These are phyloP conservation scores for Dendrolimus punctatus DNA, from an alignment of 1,140 invertebrate species.

Conservation along the genomic window DNA sequence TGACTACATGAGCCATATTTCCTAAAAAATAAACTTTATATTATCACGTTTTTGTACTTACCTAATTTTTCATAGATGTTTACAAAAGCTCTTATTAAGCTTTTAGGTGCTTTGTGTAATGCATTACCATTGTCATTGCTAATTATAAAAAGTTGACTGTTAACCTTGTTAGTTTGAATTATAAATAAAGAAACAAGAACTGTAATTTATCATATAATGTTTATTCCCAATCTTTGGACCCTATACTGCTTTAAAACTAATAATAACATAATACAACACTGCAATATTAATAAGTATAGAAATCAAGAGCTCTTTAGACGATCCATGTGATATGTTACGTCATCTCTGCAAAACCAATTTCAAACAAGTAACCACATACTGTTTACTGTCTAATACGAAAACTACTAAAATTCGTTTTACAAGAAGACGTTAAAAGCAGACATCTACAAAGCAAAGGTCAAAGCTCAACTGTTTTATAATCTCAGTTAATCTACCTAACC, in stretches of 20 bases:
- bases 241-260: slow-evolving; percentile 73
- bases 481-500: slow-evolving; percentile 45
- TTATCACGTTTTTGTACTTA: too few species aligned
- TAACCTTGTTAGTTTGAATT: too few species aligned
- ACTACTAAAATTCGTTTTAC: slow-evolving; percentile 40
- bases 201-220: slow-evolving; percentile 66
- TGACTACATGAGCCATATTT: too few species aligned
- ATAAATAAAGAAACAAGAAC: slow-evolving; percentile 44
- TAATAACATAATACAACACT: slow-evolving; percentile 71
- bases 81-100: too few species aligned
- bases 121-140: too few species aligned
- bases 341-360: slow-evolving; percentile 40
- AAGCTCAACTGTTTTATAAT: slow-evolving; percentile 58
- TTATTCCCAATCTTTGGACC: slow-evolving; percentile 74
- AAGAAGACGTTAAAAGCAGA: slow-evolving; percentile 44
- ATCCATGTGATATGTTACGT: slow-evolving; percentile 15
- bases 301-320: neutral
- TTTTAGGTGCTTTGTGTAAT: too few species aligned
- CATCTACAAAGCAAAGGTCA: slow-evolving; percentile 60
- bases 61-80: too few species aligned
- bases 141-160: too few species aligned
- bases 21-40: too few species aligned
- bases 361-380: slow-evolving; percentile 9
- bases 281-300: slow-evolving; percentile 23
- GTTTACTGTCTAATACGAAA: too few species aligned